Base-by-base conservation (phyloP, 2,888 invertebrate genomes). In the Nemurella pictetii region DNA sequence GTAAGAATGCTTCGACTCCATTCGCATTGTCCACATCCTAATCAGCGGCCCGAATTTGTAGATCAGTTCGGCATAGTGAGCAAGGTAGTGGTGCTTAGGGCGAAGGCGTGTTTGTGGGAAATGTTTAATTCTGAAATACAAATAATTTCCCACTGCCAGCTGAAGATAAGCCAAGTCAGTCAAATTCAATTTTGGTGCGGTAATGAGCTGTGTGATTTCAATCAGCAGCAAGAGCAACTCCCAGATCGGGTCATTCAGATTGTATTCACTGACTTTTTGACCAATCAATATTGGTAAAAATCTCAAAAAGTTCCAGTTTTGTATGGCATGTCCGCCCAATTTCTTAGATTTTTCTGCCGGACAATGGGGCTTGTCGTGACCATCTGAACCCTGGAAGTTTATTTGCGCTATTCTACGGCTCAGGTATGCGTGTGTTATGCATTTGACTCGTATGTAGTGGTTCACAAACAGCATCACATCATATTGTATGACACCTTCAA, bases 71-170 rank as follows among this genome's bases (percentile, higher is more conserved):
- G 84, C 36, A 28, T 84, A 84, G 73, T 84, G 84, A 12, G 27
- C 12, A 29, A 84, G 80, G 80, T 55, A 84, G 55, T 84, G 80
- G 32, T 84, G 84, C 29, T 84, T 84, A 27, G 84, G 84, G 35
- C 84, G 35, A 25, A 84, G 29, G 32, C 35, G 30, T 12, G 55
- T 28, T 30, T n/a, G 27, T 27, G 80, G 84, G 80, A 84, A 84
- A 28, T 25, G 28, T 73, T 83, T 29, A 15, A 28, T 30, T n/a
- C 83, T 9, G 28, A 29, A 83, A 25, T 83, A 15, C 82, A 77
- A 77, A 77, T 77, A 77, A 27, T 26, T 28, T 77, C 26, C 27
- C 2, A 77, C 77, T 27, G 77, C 28, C 28, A 77, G 27, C 27
- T 77, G 26, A 26, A 77, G 77, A 77, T 77, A 77, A 27, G 77